Evolutionary conservation across 2,888 invertebrate species (phyloP).

Genomic region (Fragum fragum): DNA sequence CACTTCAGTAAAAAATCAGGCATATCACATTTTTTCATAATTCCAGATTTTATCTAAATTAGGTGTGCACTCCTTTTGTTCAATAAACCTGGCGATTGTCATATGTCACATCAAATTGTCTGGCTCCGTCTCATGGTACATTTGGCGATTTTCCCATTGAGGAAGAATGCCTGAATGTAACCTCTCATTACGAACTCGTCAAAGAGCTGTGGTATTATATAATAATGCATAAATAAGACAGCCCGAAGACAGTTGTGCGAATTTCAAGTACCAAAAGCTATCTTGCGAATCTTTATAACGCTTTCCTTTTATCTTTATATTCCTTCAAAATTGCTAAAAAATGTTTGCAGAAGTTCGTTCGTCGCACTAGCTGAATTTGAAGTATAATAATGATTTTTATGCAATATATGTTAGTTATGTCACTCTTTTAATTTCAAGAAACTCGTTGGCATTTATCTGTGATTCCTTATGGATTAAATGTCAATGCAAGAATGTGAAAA

Average conservation of each 20-base stretch:
- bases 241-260: constrained; percentile 11
- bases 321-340: no score
- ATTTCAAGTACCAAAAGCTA: not conserved
- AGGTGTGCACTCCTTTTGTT: constrained; percentile 23
- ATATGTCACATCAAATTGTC: not conserved
- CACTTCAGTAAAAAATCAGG: constrained; percentile 10
- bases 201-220: constrained; percentile 9
- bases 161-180: not conserved
- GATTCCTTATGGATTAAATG: no score
- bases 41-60: constrained; percentile 25
- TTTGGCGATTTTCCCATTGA: constrained; percentile 30
- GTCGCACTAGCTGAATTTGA: no score
- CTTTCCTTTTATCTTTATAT: not conserved
- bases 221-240: constrained; percentile 16
- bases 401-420: no score
- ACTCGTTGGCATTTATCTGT: no score
- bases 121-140: constrained; percentile 1
- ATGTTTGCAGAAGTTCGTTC: no score
- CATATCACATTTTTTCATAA: not conserved
- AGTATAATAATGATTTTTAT: no score
- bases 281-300: not conserved
- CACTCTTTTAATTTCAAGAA: no score
- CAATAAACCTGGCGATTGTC: not conserved
- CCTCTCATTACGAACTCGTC: constrained; percentile 4
- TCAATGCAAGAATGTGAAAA: no score